Evolutionary conservation across 1,140 invertebrate species (phyloP), one percentile per base, ranked within the genome.

Genomic region (Acromyrmex heyeri): DNA sequence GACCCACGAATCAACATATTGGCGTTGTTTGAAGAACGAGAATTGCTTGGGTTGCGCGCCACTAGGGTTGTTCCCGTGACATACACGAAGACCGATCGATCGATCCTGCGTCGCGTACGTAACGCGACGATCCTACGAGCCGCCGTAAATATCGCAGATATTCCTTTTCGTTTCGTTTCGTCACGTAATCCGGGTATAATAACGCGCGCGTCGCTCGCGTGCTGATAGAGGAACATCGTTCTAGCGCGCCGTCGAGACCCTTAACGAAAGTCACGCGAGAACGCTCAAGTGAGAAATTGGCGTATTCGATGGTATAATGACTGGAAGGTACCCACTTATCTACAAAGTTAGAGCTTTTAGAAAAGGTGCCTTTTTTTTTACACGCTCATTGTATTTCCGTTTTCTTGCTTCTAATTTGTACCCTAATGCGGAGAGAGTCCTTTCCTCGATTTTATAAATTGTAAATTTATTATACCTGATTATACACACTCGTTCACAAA

Each of bases 1-100:
- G 92, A 93, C 91, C 93, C 93, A 92, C 91, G 92, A 93, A 91
- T 87, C 91, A 93, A 93, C 93, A 93, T 93, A 93, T 93, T 92
- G 93, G 88, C 89, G 89, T 93, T 94, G 93, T 94, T 94, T 93
- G 93, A 93, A 91, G 92, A 92, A 93, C 88, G 88, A 89, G 89
- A 93, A 94, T 94, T 91, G 89, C 89, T 87, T 76, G 85, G 55
- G 65, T 69, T 69, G 65, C 24, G 85, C 88, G 88, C 87, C 83
- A 73, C 90, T 86, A 86, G 91, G 89, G 89, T 91, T 83, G 69
- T 34, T 77, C 87, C 83, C 70, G 89, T 78, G 90, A 87, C 87
- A 83, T 55, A 48, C 79, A 75, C 69, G 55, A 53, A 79, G 24
- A 57, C 53, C 79, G 34, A 67, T 81, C 72, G 91, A 91, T 91